Evolutionary conservation across 92 coral and sea anemone genomes (phyloP).

Genomic region (Paragorgia papillata): DNA sequence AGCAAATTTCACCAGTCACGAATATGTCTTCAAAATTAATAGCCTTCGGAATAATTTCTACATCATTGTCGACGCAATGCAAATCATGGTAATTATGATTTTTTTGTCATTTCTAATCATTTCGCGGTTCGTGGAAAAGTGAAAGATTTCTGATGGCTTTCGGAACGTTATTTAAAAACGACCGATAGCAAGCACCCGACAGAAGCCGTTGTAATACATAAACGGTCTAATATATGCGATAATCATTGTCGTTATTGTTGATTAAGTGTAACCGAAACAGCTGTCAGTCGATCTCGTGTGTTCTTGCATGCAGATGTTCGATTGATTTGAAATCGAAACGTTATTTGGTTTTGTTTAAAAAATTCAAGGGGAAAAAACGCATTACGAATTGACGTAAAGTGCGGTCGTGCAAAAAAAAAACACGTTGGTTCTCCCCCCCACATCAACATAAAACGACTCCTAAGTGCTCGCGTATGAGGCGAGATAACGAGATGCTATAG

Average conservation of each 20-base stretch:
- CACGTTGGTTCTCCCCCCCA: no score
- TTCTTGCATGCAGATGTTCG: constrained; percentile 28
- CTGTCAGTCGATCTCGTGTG: constrained; percentile 13
- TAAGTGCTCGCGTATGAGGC: no score
- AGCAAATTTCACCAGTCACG: no score
- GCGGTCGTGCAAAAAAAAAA: not conserved
- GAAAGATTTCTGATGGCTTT: not conserved
- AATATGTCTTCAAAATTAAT: not conserved
- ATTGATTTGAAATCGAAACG: not conserved
- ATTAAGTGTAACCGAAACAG: constrained; percentile 17
- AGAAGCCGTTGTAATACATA: not conserved
- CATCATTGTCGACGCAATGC: not conserved
- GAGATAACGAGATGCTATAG: no score
- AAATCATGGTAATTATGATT: not conserved
- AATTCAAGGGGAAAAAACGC: not conserved
- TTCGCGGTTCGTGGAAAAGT: no score
- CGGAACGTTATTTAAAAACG: not conserved
- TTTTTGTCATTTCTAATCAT: not conserved
- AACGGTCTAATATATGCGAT: constrained; percentile 11
- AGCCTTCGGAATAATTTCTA: not conserved
- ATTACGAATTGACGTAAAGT: not conserved
- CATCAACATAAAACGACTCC: not conserved
- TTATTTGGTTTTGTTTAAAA: not conserved
- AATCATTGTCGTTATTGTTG: constrained; percentile 33
- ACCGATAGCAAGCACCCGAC: not conserved